These are phyloP conservation scores for Automeris io DNA, from an alignment of 2,888 invertebrate genomes.

Conservation along the genomic window DNA sequence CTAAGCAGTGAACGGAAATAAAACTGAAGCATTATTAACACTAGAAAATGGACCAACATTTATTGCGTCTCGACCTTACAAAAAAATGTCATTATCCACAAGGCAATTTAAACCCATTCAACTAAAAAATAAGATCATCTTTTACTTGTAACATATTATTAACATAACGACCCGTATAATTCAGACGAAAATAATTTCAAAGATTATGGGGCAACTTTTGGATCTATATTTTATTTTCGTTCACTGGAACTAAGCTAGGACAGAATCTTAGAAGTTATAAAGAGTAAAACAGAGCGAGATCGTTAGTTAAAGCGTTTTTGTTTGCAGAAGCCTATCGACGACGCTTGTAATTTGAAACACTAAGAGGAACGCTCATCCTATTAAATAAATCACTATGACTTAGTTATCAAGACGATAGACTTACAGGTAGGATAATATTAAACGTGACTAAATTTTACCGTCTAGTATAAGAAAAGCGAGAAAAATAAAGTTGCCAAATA, in stretches of 20 bases:
- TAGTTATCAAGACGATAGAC: slow-evolving; percentile 59
- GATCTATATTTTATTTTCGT: too few species aligned
- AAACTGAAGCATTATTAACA: too few species aligned
- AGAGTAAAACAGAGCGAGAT: slow-evolving; percentile 58
- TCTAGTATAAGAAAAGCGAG: slow-evolving; percentile 1
- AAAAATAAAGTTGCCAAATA: not conserved
- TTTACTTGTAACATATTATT: too few species aligned
- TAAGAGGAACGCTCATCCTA: slow-evolving; percentile 41
- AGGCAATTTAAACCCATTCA: too few species aligned
- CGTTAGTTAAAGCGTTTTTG: slow-evolving; percentile 56
- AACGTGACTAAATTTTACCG: slow-evolving; percentile 15
- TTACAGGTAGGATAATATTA: slow-evolving; percentile 54
- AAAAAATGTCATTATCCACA: too few species aligned
- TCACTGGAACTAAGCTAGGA: slow-evolving; percentile 47
- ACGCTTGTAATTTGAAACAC: slow-evolving; percentile 40
- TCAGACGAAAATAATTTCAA: too few species aligned
- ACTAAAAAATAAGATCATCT: too few species aligned
- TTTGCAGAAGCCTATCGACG: slow-evolving; percentile 45
- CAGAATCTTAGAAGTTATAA: slow-evolving; percentile 40
- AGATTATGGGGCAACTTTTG: too few species aligned
- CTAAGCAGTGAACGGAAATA: slow-evolving; percentile 2
- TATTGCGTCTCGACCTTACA: too few species aligned
- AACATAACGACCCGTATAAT: too few species aligned
- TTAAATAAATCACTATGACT: slow-evolving; percentile 61
- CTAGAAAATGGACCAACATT: too few species aligned